Percentiles rank a stretch among this genome's conserved stretches.
Conservation (phyloP, 2,888 invertebrate genomes). For the Euclidia mi region DNA sequence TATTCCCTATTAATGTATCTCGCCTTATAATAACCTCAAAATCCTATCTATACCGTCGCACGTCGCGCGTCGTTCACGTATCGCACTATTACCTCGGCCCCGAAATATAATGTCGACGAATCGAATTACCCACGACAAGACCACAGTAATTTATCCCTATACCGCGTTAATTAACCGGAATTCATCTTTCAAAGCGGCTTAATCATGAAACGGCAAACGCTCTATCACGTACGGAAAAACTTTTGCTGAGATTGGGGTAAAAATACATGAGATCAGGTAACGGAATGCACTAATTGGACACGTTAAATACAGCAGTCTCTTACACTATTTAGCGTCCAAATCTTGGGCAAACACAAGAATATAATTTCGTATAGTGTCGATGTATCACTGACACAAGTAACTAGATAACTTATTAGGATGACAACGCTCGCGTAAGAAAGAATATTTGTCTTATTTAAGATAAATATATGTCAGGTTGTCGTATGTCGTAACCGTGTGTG, state of each 20-base stretch:
- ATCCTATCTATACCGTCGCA: no score
- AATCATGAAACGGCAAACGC: constrained; percentile 52
- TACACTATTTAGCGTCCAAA: constrained; percentile 61
- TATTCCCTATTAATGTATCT: constrained; percentile 76
- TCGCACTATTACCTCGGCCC: constrained; percentile 52
- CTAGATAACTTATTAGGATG: constrained; percentile 70
- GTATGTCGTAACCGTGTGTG: constrained; percentile 50
- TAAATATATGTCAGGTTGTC: constrained; percentile 50
- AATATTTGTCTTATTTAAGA: constrained; percentile 64
- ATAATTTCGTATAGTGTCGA: constrained; percentile 65
- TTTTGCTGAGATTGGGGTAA: constrained; percentile 41
- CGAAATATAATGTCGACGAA: constrained; percentile 58
- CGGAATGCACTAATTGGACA: constrained; percentile 61
- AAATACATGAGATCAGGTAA: constrained; percentile 46
- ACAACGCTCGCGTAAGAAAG: constrained; percentile 59
- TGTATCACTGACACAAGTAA: constrained; percentile 73
- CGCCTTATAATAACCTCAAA: constrained; percentile 67
- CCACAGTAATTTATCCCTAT: constrained; percentile 62
- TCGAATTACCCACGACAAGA: constrained; percentile 62
- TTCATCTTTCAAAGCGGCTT: constrained; percentile 63
- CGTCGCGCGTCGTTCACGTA: constrained; percentile 48
- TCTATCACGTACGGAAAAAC: constrained; percentile 38
- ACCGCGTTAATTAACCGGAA: constrained; percentile 65
- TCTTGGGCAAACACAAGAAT: constrained; percentile 49
- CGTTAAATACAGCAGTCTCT: constrained; percentile 61